Base-by-base conservation (phyloP, 2,888 invertebrate species). In the Lochmaea capreae region DNA sequence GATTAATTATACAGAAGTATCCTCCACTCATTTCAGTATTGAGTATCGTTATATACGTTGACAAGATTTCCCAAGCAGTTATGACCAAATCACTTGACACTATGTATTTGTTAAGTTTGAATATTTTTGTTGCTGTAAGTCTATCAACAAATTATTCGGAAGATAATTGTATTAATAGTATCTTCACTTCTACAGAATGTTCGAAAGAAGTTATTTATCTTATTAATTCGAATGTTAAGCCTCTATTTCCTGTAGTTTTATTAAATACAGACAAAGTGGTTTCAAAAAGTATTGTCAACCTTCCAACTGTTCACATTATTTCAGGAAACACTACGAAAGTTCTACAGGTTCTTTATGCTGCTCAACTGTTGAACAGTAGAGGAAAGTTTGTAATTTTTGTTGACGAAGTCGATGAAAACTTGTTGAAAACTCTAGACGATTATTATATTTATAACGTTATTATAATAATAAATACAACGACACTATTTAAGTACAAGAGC, bases 371-470 rank as follows among this genome's bases (percentile, higher is more conserved):
- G 2, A 58, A 22, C 58, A 58, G 58, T 22, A 26, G 58, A 58
- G 58, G 22, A 3, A 22, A 26, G 26, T 58, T 58, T 58, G 6
- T 58, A 8, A 58, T 58, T 22, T 58, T 58, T 12, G 58, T 22
- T 0, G 58, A 18, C 18, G 14, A 58, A 22, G 26, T 58, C 16
- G 26, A 26, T 58, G 12, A 10, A 58, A 58, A 26, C 9, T 8
- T 58, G 4, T 22, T 22, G 10, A 58, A 58, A 58, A 18, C 10
- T 22, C 58, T 58, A 22, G 58, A 58, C 22, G 58, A 58, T 26
- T 58, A 58, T 26, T 22, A 58, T 26, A 58, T 58, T 22, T 58
- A 22, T 58, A 58, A 58, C 18, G 58, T 58, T 9, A 26, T 58
- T 58, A 58, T 58, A 22, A 22, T 58, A 10, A 22, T 18, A 14